Evolutionary conservation across 2,113 vertebrate genomes (phyloP).

Genomic region (Burhinus bistriatus): DNA sequence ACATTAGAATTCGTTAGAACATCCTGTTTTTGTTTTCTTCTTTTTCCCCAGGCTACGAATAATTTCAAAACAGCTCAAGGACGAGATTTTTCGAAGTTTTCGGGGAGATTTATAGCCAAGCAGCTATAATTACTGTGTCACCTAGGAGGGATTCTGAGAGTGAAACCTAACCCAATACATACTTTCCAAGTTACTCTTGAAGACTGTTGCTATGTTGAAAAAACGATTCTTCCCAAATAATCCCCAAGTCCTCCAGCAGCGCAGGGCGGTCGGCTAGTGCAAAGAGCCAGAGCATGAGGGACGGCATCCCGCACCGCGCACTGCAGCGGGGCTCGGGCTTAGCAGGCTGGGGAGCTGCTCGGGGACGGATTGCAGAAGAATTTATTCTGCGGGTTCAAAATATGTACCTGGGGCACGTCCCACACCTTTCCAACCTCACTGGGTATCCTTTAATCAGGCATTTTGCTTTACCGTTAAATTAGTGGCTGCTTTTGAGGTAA

Average conservation of each 20-base stretch:
- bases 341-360: background rate
- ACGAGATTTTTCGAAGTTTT: slow-evolving; percentile 8
- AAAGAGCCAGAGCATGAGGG: background rate
- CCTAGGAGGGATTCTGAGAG: background rate
- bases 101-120: background rate
- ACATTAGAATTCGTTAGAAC: slow-evolving; percentile 5
- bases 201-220: slow-evolving; percentile 2
- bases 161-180: background rate
- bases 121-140: background rate
- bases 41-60: background rate
- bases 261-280: background rate
- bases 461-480: background rate
- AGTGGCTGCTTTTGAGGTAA: background rate
- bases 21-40: slow-evolving; percentile 38
- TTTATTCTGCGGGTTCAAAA: background rate
- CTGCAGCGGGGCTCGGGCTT: background rate
- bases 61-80: slow-evolving; percentile 22
- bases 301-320: background rate
- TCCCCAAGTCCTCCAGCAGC: background rate
- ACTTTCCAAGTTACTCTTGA: slow-evolving; percentile 1
- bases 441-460: background rate
- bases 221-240: background rate
- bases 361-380: background rate
- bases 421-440: background rate
- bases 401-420: background rate